A percentile compares a stretch with the other conserved stretches of the same genome.
Conservation (phyloP, 2,113 vertebrate species). For the Gadus chalcogrammus region DNA sequence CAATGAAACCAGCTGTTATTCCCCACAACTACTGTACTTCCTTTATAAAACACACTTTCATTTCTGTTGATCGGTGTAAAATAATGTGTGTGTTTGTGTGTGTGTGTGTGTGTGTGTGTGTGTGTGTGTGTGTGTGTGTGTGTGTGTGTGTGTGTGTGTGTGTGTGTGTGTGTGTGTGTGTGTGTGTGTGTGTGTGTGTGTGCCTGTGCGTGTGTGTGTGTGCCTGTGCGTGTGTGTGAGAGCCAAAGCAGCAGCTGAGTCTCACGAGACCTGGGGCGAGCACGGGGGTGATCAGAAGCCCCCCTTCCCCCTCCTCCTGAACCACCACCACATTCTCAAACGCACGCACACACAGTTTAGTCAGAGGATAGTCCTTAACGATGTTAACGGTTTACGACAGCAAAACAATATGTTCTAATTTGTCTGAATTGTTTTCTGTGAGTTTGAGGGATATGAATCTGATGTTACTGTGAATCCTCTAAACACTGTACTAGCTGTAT, state of each 20-base stretch:
- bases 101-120: no score
- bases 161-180: background rate
- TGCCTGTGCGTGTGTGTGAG: slow-evolving; percentile 7
- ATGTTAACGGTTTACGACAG: no score
- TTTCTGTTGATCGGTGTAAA: background rate
- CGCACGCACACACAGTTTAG: background rate
- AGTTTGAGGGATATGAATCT: background rate
- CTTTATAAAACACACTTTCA: background rate
- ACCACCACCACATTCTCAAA: background rate
- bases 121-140: background rate
- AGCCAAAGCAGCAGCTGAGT: slow-evolving; percentile 48
- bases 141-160: background rate
- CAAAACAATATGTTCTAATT: no score
- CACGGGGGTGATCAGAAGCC: background rate
- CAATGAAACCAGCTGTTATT: background rate
- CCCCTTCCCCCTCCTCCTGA: background rate
- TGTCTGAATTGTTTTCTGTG: no score
- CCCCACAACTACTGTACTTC: background rate
- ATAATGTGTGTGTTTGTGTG: background rate
- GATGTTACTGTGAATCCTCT: slow-evolving; percentile 3
- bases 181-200: slow-evolving; percentile 1
- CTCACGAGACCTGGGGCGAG: slow-evolving; percentile 47
- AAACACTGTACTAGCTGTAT: background rate
- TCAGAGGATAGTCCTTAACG: no score
- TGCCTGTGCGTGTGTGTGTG: slow-evolving; percentile 8